A percentile compares a stretch with the other conserved stretches of the same genome.
These are phyloP conservation scores for Xanthorhoe designata DNA, from an alignment of 2,888 invertebrate genomes.

Conservation along the genomic window DNA sequence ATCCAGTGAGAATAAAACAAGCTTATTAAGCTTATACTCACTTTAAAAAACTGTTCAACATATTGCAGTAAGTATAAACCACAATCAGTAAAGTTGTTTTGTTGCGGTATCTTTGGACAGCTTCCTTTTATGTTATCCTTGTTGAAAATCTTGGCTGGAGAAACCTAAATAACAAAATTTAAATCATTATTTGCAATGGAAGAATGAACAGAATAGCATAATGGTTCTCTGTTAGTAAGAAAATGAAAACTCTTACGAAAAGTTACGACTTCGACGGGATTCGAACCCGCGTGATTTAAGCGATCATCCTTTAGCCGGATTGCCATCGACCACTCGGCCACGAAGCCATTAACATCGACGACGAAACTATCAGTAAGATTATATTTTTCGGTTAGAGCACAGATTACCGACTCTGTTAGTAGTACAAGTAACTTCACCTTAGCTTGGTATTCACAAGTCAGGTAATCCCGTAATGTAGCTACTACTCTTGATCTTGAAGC, in stretches of 20 bases:
- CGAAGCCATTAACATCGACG: no score
- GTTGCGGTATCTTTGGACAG: slow-evolving; percentile 97
- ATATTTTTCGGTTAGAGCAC: no score
- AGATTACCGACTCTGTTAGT: no score
- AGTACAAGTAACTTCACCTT: slow-evolving; percentile 78
- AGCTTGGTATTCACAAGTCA: slow-evolving; percentile 93
- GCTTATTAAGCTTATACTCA: slow-evolving; percentile 53
- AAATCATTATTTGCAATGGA: not conserved
- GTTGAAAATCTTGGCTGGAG: slow-evolving; percentile 89
- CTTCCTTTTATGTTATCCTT: slow-evolving; percentile 94
- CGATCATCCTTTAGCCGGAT: no score
- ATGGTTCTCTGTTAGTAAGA: not conserved
- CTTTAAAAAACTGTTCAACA: slow-evolving; percentile 97
- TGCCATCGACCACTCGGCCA: no score
- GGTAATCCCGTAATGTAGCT: slow-evolving; percentile 95
- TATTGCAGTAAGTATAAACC: slow-evolving; percentile 98
- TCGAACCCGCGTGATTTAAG: no score
- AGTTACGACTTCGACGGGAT: no score
- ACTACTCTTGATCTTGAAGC: slow-evolving; percentile 93
- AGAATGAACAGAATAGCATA: not conserved
- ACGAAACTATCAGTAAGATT: no score
- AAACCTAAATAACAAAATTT: slow-evolving; percentile 69
- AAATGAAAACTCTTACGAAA: no score
- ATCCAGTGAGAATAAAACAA: no score
- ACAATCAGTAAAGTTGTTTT: slow-evolving; percentile 98